phyloP scores from a whole-genome alignment of 1,140 invertebrate genomes.

The Drosophila neocordata region DNA sequence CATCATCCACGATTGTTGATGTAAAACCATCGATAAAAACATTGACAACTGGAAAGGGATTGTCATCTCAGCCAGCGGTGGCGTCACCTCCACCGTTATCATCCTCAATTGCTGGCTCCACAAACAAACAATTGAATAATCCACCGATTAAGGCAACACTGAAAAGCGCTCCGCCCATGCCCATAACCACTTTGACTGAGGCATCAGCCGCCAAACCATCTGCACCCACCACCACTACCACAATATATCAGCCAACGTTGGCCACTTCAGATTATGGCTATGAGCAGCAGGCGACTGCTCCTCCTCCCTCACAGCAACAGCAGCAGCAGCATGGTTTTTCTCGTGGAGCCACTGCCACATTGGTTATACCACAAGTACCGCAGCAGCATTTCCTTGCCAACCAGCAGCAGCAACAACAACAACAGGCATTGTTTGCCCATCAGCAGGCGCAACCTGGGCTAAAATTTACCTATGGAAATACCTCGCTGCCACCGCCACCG shows the following conservation, averaged over 20 bases:
- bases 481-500: constrained; percentile 69
- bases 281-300: constrained; percentile 38
- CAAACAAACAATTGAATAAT: constrained; percentile 67
- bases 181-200: constrained; percentile 49
- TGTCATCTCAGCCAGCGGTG: constrained; percentile 24
- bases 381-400: constrained; percentile 62
- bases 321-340: constrained; percentile 45
- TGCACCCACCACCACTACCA: constrained; percentile 66
- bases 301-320: constrained; percentile 26
- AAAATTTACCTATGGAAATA: constrained; percentile 64
- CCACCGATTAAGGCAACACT: constrained; percentile 68
- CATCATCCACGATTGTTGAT: constrained; percentile 17
- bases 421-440: constrained; percentile 55
- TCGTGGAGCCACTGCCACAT: constrained; percentile 42
- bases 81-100: constrained; percentile 19
- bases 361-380: constrained; percentile 66
- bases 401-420: constrained; percentile 34
- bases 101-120: constrained; percentile 15
- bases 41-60: constrained; percentile 27
- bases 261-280: constrained; percentile 61
- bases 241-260: constrained; percentile 54
- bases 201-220: constrained; percentile 70
- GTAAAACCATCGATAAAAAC: constrained; percentile 6
- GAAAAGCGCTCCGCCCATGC: constrained; percentile 57
- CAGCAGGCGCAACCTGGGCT: constrained; percentile 53